Base-by-base conservation (phyloP, 2,797 vertebrate genomes). In the Margarornis squamiger region DNA sequence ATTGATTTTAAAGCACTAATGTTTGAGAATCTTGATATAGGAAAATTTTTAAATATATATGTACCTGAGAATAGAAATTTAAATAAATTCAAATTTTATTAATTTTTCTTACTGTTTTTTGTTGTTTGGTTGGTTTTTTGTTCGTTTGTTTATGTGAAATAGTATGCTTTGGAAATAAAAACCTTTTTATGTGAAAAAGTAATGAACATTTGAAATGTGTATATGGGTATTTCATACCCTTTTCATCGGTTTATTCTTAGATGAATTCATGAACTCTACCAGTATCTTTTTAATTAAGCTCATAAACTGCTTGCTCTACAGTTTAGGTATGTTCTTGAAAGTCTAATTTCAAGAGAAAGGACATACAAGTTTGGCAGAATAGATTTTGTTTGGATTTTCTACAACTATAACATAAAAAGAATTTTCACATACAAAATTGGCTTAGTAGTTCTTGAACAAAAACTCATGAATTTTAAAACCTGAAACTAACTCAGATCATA, bases 251-350 rank as follows among this genome's bases (percentile, higher is more conserved):
- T 95, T 91, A 58, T 90, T 88, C 34, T 87, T 91, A 70, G 57
- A 84, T 82, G 13, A 93, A 95, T 91, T 84, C 26, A 87, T 86
- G 13, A 93, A 45, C 9, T 84, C 36, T 83, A 61, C 14, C 38
- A 80, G 66, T 92, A 81, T 14, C 12, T 75, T 72, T 72, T 38
- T 65, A 86, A 95, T 88, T 96, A 93, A 85, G 54, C 14, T 32
- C 12, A 55, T 52, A 58, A 67, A 74, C 38, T 68, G 5, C 29
- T 85, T 85, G 29, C 76, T 86, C 14, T 66, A 41, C 13, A 61
- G 14, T 58, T 86, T 45, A 58, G 80, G 73, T 86, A 36, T 43
- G 30, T 65, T 86, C 38, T 75, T 90, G 30, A 94, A 80, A 39
- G 15, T 93, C 54, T 91, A 12, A 11, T 76, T 87, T 90, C 73